phyloP scores from a whole-genome alignment of 2,113 vertebrate species.

The Pterocles orientalis region DNA sequence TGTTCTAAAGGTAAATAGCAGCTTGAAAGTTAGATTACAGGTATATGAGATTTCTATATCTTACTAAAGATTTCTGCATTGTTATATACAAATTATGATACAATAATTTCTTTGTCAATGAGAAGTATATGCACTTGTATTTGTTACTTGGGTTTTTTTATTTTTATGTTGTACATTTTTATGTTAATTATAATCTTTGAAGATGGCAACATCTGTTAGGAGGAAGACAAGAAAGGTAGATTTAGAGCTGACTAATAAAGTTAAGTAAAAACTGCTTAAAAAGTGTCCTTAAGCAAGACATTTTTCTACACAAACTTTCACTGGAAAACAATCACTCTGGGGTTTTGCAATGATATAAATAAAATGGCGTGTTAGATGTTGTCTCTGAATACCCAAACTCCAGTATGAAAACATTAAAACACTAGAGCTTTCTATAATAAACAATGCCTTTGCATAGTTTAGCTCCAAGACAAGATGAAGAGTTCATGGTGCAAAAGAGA shows the following conservation, averaged over 20 bases:
- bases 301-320: background rate
- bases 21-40: slow-evolving; percentile 1
- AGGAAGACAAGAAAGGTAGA: background rate
- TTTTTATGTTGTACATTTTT: background rate
- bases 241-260: background rate
- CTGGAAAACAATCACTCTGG: background rate
- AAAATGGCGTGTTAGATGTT: background rate
- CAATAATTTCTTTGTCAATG: background rate
- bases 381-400: background rate
- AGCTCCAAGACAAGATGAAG: background rate
- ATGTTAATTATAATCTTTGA: background rate
- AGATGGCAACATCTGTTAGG: background rate
- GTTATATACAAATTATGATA: slow-evolving; percentile 10
- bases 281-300: background rate
- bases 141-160: rapidly evolving
- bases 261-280: background rate
- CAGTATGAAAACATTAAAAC: background rate
- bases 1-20: background rate
- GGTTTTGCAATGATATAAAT: background rate
- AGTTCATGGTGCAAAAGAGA: background rate
- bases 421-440: background rate
- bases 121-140: background rate
- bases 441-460: background rate
- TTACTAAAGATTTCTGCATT: slow-evolving; percentile 15
- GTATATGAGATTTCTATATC: background rate